phyloP scores from a whole-genome alignment of 2,797 vertebrate species.

The Telmatherina bonti region DNA sequence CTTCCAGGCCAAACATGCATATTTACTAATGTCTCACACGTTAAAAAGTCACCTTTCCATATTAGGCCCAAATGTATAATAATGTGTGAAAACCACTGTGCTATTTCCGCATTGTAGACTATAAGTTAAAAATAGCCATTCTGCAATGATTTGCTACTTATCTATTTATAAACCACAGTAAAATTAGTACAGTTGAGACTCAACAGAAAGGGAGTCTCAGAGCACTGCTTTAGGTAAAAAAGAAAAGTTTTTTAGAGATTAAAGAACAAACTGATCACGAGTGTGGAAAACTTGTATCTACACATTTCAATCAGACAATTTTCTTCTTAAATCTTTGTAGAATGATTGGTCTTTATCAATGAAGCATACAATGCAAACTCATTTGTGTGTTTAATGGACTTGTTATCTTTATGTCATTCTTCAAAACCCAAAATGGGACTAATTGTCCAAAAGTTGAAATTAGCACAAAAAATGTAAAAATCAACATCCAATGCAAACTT shows the following conservation, averaged over 20 bases:
- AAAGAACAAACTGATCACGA: not conserved
- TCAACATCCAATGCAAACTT: slow-evolving; percentile 3
- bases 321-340: too few relatives aligned
- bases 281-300: not conserved
- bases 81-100: slow-evolving; percentile 30
- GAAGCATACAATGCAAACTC: too few relatives aligned
- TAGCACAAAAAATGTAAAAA: slow-evolving; percentile 1
- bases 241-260: not conserved
- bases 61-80: slow-evolving; percentile 18
- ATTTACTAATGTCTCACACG: slow-evolving; percentile 13
- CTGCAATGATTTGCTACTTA: slow-evolving; percentile 36
- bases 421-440: not conserved
- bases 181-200: slow-evolving; percentile 44
- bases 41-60: not conserved
- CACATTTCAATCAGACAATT: too few relatives aligned
- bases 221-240: slow-evolving; percentile 15
- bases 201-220: slow-evolving; percentile 34
- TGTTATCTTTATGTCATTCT: not conserved
- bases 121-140: slow-evolving; percentile 62
- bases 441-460: not conserved
- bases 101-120: slow-evolving; percentile 45
- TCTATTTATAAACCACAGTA: slow-evolving; percentile 61
- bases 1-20: not conserved
- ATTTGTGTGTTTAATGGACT: too few relatives aligned
- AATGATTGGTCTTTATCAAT: too few relatives aligned